Base-by-base conservation (phyloP, 2,113 vertebrate species). In the Anolis carolinensis region DNA sequence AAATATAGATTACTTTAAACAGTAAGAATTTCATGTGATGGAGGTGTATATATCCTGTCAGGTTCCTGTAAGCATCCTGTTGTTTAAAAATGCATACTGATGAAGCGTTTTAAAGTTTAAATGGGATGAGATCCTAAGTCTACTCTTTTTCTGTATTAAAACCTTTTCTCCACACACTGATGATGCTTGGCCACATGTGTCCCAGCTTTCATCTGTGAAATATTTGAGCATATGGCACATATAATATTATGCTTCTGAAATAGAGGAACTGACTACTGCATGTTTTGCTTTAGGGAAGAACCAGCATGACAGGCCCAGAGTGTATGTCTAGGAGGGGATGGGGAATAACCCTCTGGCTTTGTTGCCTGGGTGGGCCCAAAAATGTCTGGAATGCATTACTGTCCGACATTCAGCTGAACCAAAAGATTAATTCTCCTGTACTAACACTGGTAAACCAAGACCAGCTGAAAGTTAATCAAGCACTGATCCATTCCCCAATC, bases 381-480 rank as follows among this genome's bases (percentile, higher is more conserved):
- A 76, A 92, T 86, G 93, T 94, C 95, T 96, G 94, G 93, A 90
- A 96, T 95, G 96, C 93, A 96, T 97, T 97, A 97, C 89, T 93
- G 92, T 90, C 91, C 96, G 88, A 95, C 94, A 86, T 95, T 97
- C 92, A 95, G 89, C 93, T 91, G 71, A 96, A 96, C 93, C 94
- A 92, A 90, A 86, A 90, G 93, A 95, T 96, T 97, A 97, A 97
- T 96, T 96, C 95, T 94, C 86, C 92, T 95, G 94, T 95, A 96
- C 96, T 95, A 97, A 95, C 95, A 95, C 85, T 88, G 91, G 95
- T 94, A 97, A 97, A 96, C 92, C 94, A 93, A 95, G 88, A 95
- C 94, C 95, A 97, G 95, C 93, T 95, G 95, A 96, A 92, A 94
- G 95, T 96, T 96, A 96, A 96, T 97, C 96, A 95, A 94, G 94